Base-by-base conservation (phyloP, 23 tunicate species). In the Trididemnum miniatum region DNA sequence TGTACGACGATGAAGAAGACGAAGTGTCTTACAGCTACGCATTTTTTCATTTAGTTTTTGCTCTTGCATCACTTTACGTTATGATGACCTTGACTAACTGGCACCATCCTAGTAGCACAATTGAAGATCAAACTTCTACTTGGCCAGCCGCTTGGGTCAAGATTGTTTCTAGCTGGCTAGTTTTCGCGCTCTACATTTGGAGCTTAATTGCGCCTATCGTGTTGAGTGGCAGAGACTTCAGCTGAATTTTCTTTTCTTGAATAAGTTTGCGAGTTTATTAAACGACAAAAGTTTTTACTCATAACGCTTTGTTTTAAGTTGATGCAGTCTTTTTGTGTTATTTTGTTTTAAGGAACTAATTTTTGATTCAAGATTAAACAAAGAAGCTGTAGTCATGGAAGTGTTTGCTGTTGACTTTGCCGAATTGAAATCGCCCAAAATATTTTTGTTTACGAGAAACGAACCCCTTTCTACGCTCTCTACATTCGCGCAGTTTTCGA, bases 1-100 rank as follows among this genome's bases (percentile, higher is more conserved):
- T 89, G 9, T 89, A 86, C 59, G 98, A 96, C 72, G 83, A 96
- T 38, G 99, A 96, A 63, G 40, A 80, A 59, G 89, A 92, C 4
- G 77, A 76, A 1, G 97, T 91, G 20, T 72, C 93, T 71, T 96
- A 96, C 64, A 88, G 89, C 39, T 96, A 96, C 80, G 87, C 92
- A 44, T 96, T 88, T 82, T 91, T 91, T 39, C 99, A 96, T 44
- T 78, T 96, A 69, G 91, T 96, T 94, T 91, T 96, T 77, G 89
- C 85, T 20, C 85, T 96, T 12, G 97, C 97, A 0, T 80, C 97
- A 12, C 82, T 96, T 0, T 91, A 87, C 80, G 82, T 96, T 35
- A 91, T 96, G 99, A 96, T 96, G 99, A 96, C 99, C 3, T 76
- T 96, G 40, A 87, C 99, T 40, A 87, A 91, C 87, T 96, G 99